Conservation (phyloP, 1,140 invertebrate genomes). For the Probaryconus sp. region DNA sequence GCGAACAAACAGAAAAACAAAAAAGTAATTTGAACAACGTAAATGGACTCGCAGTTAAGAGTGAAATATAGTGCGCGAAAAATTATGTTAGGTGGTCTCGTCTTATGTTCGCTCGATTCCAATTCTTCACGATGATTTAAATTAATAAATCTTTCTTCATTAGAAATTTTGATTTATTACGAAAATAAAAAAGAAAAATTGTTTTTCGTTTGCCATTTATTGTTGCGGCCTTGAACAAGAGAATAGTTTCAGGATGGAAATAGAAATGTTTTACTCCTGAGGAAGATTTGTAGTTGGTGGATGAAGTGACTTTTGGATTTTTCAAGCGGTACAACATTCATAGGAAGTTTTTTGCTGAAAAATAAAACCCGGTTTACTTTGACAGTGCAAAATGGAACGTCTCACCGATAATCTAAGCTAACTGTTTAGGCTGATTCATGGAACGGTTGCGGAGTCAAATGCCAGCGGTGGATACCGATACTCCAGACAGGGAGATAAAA, state of each 20-base stretch:
- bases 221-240: no score
- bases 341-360: no score
- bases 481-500: slow-evolving; percentile 53
- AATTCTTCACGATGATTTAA: no score
- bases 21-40: slow-evolving; percentile 1
- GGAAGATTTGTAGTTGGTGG: no score
- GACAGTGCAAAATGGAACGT: slow-evolving; percentile 25
- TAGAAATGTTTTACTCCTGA: no score
- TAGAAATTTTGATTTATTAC: no score
- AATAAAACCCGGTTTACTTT: slow-evolving; percentile 4
- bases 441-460: slow-evolving; percentile 58
- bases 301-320: no score
- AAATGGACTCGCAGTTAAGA: slow-evolving; percentile 24
- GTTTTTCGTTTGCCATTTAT: no score
- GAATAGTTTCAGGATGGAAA: no score
- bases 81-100: neutral
- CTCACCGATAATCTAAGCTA: slow-evolving; percentile 24
- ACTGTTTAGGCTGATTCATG: slow-evolving; percentile 62
- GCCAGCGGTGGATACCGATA: slow-evolving; percentile 62
- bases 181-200: no score
- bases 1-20: neutral
- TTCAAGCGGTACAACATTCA: no score
- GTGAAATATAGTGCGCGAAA: slow-evolving; percentile 27
- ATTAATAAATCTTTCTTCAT: neutral
- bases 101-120: neutral